Evolutionary conservation across 1,140 invertebrate species (phyloP), one percentile per base, ranked within the genome.

Genomic region (Heliconius congener): DNA sequence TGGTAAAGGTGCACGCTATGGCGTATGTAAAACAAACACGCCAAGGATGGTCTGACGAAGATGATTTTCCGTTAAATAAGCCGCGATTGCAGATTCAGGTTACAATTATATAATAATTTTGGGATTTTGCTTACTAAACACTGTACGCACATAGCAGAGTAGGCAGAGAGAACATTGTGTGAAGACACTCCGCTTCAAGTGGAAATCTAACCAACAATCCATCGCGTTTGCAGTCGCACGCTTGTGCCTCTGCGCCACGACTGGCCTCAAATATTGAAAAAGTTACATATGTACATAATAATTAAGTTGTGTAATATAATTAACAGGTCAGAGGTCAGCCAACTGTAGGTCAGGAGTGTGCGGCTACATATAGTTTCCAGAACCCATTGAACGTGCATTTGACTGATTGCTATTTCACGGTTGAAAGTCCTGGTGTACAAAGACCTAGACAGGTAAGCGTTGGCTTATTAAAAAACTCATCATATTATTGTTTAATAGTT

Each of bases 1-100:
- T 96, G 87, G 95, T 97, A 55, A 97, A 97, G 87, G 95, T 97
- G 37, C 96, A 96, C 79, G 96, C 96, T 9, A 95, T 96, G 90
- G 96, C 96, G 30, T 95, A 95, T 79, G 96, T 97, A 0, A 95
- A 96, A 83, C 96, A 97, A 84, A 97, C 97, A 0, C 94, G 95
- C 16, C 96, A 97, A 87, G 95, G 95, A 5, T 97, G 96, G 96
- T 96, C 95, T 73, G 96, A 96, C 79, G 96, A 97, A 83, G 96
- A 97, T 85, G 96, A 97, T 86, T 96, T 97, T 90, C 95, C 95
- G 52, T 93, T 97, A 23, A 93, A 95, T 23, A 97, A 96, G 85
- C 96, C 97, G 11, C 94, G 92, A 72, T 92, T 96, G 81, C 93
- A 94, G 85, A 92, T 96, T 13, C 91, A 95, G 89, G 95, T 95